These are phyloP conservation scores for Elmis aenea DNA, from an alignment of 2,888 invertebrate species.

Conservation along the genomic window DNA sequence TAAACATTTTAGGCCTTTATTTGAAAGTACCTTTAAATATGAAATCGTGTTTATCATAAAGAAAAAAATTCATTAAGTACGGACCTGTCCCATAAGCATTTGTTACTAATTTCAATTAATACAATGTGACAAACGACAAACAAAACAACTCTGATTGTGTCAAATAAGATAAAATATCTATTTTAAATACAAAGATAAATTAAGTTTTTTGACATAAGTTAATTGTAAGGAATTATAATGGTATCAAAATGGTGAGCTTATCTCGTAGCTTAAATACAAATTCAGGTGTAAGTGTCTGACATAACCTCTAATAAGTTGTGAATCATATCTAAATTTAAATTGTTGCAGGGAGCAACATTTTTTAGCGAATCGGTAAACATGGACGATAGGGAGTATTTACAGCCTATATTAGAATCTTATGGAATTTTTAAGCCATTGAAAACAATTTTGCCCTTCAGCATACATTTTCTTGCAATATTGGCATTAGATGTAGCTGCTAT, in stretches of 20 bases:
- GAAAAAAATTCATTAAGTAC: too few species aligned
- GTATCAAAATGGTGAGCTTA: conserved; percentile 37
- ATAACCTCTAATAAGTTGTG: conserved; percentile 1
- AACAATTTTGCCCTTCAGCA: conserved; percentile 36
- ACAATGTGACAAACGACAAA: too few species aligned
- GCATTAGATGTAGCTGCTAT: conserved; percentile 40
- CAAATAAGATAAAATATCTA: too few species aligned
- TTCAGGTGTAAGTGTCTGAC: conserved; percentile 28
- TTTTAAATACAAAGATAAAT: too few species aligned
- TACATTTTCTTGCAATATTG: conserved; percentile 38
- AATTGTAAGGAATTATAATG: too few species aligned
- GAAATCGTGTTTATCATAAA: too few species aligned
- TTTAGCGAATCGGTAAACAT: conserved; percentile 44
- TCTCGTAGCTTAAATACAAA: conserved; percentile 30
- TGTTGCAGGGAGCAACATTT: conserved; percentile 44
- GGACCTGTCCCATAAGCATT: too few species aligned
- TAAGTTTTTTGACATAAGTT: too few species aligned
- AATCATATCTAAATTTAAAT: conserved; percentile 1
- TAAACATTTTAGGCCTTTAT: too few species aligned
- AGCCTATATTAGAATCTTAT: conserved; percentile 42
- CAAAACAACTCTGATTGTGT: too few species aligned
- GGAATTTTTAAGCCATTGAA: conserved; percentile 42
- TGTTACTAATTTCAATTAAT: too few species aligned
- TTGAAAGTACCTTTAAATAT: too few species aligned
- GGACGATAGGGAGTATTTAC: conserved; percentile 41